Base-by-base conservation (phyloP, 2,113 vertebrate species). In the Columba livia region DNA sequence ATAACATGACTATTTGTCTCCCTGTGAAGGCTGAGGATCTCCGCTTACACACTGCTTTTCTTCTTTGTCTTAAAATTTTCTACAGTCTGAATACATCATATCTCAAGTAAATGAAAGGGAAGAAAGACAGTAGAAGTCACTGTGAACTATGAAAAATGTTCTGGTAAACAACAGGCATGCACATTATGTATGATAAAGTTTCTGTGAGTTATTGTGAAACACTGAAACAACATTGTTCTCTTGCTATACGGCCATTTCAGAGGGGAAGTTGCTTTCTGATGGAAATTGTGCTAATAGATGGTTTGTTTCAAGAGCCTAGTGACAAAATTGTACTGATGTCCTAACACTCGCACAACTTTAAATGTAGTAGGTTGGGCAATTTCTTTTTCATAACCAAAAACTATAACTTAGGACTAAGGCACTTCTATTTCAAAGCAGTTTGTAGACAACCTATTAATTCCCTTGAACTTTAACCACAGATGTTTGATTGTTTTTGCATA, bases 231-330 rank as follows among this genome's bases (percentile, higher is more conserved):
- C 0, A 0, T 25, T 56, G 31, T 10, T 82, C 42, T 71, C 47
- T 71, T 1, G 0, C 7, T 44, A 4, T 2, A 24, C 0, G 2
- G 18, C 57, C 1, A 1, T 16, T 62, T 85, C 58, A 44, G 50
- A 82, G 25, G 15, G 20, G 9, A 92, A 79, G 53, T 29, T 75
- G 12, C 24, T 91, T 78, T 72, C 65, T 38, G 44, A 48, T 48
- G 32, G 21, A 91, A 78, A 72, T 44, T 28, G 10, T 20, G 8
- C 38, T 53, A 38, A 57, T 66, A 82, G 61, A 69, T 50, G 21
- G 54, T 64, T 96, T 91, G 14, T 48, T 72, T 82, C 53, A 61
- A 69, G 24, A 88, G 6, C 16, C 29, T 32, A 26, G 29, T 11
- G 8, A 47, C 28, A 88, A 75, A 91, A 44, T 7, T 24, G 19